Evolutionary conservation across 2,113 vertebrate genomes (phyloP).

Genomic region (Lucifuga dentata): DNA sequence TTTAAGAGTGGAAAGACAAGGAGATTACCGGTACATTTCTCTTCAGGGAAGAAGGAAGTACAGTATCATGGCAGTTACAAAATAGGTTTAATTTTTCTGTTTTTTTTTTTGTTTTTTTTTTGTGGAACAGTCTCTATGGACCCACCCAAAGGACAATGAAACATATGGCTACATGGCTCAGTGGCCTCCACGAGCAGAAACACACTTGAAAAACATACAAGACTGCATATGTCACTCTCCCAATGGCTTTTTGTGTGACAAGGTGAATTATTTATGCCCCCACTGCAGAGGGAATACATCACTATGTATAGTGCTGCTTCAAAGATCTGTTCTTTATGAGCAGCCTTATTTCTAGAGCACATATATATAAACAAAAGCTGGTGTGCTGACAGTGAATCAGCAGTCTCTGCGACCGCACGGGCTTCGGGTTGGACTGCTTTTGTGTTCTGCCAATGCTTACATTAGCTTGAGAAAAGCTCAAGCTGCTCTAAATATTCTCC

Average conservation of each 20-base stretch:
- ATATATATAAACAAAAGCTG: conserved; percentile 86
- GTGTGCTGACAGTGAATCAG: conserved; percentile 85
- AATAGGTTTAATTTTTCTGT: conserved; percentile 41
- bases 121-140: conserved; percentile 28
- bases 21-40: conserved; percentile 65
- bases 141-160: conserved; percentile 43
- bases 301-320: conserved; percentile 78
- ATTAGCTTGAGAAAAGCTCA: conserved; percentile 81
- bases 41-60: conserved; percentile 40
- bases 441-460: conserved; percentile 84
- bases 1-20: conserved; percentile 25
- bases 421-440: conserved; percentile 81
- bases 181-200: conserved; percentile 53
- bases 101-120: conserved; percentile 26
- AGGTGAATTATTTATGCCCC: conserved; percentile 74
- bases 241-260: conserved; percentile 69
- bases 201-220: conserved; percentile 63
- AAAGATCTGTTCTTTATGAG: conserved; percentile 83
- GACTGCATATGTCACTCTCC: conserved; percentile 74
- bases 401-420: conserved; percentile 81
- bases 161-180: conserved; percentile 62
- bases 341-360: conserved; percentile 85
- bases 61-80: conserved; percentile 39
- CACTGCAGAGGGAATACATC: conserved; percentile 78
- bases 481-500: conserved; percentile 82